phyloP scores from a whole-genome alignment of 2,797 vertebrate species.

The Cichlasoma orientale region DNA sequence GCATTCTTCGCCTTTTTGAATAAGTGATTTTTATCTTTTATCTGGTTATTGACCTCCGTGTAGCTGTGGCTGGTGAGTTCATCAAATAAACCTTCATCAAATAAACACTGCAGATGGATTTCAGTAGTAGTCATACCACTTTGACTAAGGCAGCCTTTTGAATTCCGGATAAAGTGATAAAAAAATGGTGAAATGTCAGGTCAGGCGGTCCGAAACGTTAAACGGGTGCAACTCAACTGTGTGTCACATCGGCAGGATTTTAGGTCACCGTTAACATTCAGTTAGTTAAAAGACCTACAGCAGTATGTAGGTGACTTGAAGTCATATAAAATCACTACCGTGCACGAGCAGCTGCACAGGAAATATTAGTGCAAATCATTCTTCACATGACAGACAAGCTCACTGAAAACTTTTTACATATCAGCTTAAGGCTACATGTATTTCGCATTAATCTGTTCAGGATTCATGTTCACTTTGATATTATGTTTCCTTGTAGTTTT shows the following conservation, averaged over 20 bases:
- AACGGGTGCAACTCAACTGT: not conserved
- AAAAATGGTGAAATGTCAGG: slow-evolving; percentile 20
- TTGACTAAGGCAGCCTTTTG: slow-evolving; percentile 3
- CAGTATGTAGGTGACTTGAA: not conserved
- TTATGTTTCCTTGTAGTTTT: not conserved
- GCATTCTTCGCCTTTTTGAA: not conserved
- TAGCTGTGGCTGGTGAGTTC: slow-evolving; percentile 18
- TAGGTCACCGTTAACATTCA: not conserved
- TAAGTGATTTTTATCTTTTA: slow-evolving; percentile 6
- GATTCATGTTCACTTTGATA: not conserved
- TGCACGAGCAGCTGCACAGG: not conserved
- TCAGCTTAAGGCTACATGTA: not conserved
- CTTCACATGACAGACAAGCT: not conserved
- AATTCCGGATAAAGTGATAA: slow-evolving; percentile 2
- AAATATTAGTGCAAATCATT: not conserved
- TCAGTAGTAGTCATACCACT: not conserved
- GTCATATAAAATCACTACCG: not conserved
- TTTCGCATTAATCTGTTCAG: not conserved
- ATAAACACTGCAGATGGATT: slow-evolving; percentile 13
- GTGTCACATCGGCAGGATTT: not conserved
- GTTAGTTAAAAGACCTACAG: not conserved
- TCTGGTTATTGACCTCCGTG: slow-evolving; percentile 44
- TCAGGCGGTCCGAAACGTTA: not conserved
- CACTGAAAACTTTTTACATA: not conserved
- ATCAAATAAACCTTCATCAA: slow-evolving; percentile 24